Conservation (phyloP, 2,797 vertebrate genomes). For the Sciurus vulgaris region DNA sequence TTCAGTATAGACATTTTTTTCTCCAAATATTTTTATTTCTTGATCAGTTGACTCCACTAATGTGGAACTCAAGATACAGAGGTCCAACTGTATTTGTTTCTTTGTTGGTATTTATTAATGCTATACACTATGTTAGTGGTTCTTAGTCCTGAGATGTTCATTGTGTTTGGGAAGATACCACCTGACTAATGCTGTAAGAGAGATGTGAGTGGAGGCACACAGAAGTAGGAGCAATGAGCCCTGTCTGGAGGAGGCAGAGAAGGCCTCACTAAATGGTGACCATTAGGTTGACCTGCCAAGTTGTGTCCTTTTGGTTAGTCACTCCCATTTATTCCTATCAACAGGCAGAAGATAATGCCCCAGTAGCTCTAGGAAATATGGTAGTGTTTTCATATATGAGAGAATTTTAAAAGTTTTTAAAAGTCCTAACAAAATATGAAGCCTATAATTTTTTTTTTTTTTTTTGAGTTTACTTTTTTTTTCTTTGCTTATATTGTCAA, state of each 20-base stretch:
- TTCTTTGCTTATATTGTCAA: not conserved
- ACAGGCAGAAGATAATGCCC: not conserved
- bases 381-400: not conserved
- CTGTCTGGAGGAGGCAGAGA: not conserved
- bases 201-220: not conserved
- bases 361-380: not conserved
- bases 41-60: not conserved
- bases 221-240: not conserved
- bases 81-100: not conserved
- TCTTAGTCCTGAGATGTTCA: not conserved
- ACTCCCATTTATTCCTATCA: not conserved
- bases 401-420: conserved; percentile 56
- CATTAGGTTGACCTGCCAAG: not conserved
- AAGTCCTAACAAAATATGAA: not conserved
- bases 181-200: not conserved
- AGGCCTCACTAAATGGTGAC: not conserved
- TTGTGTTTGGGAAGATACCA: not conserved
- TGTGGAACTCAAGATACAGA: not conserved
- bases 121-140: not conserved
- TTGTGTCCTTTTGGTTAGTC: not conserved
- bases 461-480: not conserved
- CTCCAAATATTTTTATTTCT: not conserved
- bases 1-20: not conserved
- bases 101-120: conserved; percentile 37
- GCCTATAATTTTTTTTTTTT: not conserved